Evolutionary conservation across 2,888 invertebrate genomes (phyloP).

Genomic region (Brenthis ino): DNA sequence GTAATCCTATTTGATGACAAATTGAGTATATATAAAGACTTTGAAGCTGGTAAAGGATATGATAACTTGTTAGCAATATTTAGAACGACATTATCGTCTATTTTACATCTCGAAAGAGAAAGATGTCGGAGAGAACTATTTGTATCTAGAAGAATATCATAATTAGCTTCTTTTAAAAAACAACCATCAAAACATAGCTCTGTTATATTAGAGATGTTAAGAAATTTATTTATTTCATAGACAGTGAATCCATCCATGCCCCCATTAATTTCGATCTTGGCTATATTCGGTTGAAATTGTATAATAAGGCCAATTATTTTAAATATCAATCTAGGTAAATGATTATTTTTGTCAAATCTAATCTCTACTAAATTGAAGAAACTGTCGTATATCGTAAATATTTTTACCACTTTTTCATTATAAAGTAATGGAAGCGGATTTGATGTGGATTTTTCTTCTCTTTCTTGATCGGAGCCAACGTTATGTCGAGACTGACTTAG

Average conservation of each 20-base stretch:
- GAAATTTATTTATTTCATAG: conserved; percentile 54
- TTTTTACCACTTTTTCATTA: conserved; percentile 34
- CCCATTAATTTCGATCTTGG: conserved; percentile 48
- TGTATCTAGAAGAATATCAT: conserved; percentile 50
- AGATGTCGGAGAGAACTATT: conserved; percentile 47
- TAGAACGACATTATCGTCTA: conserved; percentile 52
- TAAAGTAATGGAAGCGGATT: conserved; percentile 1
- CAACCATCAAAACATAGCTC: conserved; percentile 57
- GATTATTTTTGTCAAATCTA: conserved; percentile 49
- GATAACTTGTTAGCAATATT: conserved; percentile 49
- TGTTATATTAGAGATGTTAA: conserved; percentile 52
- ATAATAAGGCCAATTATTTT: conserved; percentile 53
- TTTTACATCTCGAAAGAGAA: conserved; percentile 56
- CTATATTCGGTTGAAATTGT: conserved; percentile 48
- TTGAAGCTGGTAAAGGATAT: conserved; percentile 50
- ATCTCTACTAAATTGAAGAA: conserved; percentile 50
- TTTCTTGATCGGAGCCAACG: conserved; percentile 35
- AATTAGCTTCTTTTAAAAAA: conserved; percentile 51
- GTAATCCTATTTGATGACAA: conserved; percentile 61
- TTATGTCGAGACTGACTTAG: conserved; percentile 36
- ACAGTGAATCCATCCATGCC: conserved; percentile 48
- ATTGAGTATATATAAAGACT: conserved; percentile 53
- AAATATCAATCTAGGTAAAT: conserved; percentile 51
- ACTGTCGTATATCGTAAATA: conserved; percentile 50
- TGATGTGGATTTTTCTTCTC: conserved; percentile 31